Conservation (phyloP, 2,888 invertebrate genomes). For the Tethea ocularis region DNA sequence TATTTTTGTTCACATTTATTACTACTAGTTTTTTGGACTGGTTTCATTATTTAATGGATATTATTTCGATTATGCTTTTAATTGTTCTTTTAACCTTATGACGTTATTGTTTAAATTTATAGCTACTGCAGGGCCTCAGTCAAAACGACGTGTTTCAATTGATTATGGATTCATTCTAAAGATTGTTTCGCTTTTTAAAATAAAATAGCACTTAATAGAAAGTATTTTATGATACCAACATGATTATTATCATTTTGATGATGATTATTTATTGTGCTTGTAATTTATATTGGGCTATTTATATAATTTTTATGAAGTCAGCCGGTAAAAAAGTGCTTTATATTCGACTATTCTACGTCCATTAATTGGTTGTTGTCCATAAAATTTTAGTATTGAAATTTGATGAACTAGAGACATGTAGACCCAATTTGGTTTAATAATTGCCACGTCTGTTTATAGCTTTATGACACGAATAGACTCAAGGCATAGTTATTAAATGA, state of each 20-base stretch:
- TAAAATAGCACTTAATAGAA: slow-evolving; percentile 32
- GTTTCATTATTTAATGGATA: slow-evolving; percentile 18
- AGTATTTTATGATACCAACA: slow-evolving; percentile 31
- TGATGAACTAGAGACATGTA: neutral
- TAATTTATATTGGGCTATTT: slow-evolving; percentile 39
- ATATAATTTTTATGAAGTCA: slow-evolving; percentile 38
- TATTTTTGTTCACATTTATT: slow-evolving; percentile 55
- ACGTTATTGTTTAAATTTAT: slow-evolving; percentile 13
- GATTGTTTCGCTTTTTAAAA: slow-evolving; percentile 15
- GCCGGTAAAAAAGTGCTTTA: slow-evolving; percentile 33
- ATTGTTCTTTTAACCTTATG: slow-evolving; percentile 28
- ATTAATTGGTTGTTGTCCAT: slow-evolving; percentile 21
- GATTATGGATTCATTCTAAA: neutral
- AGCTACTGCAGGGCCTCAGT: slow-evolving; percentile 8
- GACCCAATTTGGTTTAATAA: neutral
- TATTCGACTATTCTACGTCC: slow-evolving; percentile 35
- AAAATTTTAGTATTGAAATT: neutral
- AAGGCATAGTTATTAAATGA: neutral
- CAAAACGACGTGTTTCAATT: slow-evolving; percentile 7
- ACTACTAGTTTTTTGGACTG: slow-evolving; percentile 33
- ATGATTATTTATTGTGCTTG: slow-evolving; percentile 28
- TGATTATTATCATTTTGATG: slow-evolving; percentile 30
- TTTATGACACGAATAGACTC: neutral
- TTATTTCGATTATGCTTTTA: slow-evolving; percentile 14
- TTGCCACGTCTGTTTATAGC: neutral